Base-by-base conservation (phyloP, 2,113 vertebrate genomes). In the Centrocercus urophasianus region DNA sequence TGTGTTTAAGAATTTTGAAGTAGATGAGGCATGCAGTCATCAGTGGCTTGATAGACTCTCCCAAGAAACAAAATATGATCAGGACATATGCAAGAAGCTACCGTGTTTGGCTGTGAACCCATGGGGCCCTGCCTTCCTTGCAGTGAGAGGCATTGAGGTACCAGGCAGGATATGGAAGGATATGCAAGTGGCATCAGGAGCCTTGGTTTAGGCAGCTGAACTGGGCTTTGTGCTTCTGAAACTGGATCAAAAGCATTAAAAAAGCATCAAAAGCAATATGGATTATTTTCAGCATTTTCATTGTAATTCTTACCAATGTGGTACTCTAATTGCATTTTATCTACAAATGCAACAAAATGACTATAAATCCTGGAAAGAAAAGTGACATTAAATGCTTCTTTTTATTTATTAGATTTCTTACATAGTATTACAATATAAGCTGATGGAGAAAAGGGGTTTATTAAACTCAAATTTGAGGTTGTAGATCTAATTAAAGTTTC, bases 141-240 rank as follows among this genome's bases (percentile, higher is more conserved):
- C 3, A 0, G 0, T 45, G 17, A 65, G n/a, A 52, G 64, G 21
- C 17, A 32, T 9, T 0, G 10, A 57, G 75, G 42, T 38, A 67
- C 24, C 32, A 50, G 43, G 70, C 4, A 7, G 50, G 34, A 69
- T 22, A 7, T 3, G 4, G 42, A 17, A 82, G 38, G 42, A 50
- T 0, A 0, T 32, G 19, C 18, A 73, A 70, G 32, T 47, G 56
- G 38, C 45, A 52, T 10, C 28, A 63, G 18, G 16, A 25, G 15
- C 15, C 24, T 63, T 3, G 1, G 1, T 64, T 86, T 20, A 89
- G 65, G 66, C 65, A 84, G 11, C 4, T 36, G n/a, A 30, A 24
- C 10, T 40, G 20, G 22, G 16, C 32, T 81, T 57, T 93, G 30
- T 67, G 6, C 28, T 72, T 52, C 57, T 56, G 64, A 47, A 20